Base-by-base conservation (phyloP, 1,140 invertebrate genomes). In the Armadillidium nasatum region DNA sequence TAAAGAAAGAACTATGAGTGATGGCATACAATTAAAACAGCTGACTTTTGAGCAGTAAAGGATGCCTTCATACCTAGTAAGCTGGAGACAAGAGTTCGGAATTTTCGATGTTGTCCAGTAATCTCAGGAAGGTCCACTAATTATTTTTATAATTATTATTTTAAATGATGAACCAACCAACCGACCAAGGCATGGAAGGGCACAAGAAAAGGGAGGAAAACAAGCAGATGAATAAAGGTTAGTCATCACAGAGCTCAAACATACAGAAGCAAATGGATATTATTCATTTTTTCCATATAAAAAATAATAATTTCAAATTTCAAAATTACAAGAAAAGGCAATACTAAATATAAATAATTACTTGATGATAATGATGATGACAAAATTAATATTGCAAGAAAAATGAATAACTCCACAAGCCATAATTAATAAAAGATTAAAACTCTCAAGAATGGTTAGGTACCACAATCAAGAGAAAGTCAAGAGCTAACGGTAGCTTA, bases 51-150 rank as follows among this genome's bases (percentile, higher is more conserved):
- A 13, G 74, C 46, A 11, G 74, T 71, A n/a, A n/a, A n/a, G n/a
- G 23, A 68, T 78, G 44, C 67, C 74, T 73, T 79, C 81, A 91
- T 95, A 95, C 94, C 94, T 94, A 97, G 95, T 85, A 94, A 96
- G 89, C 93, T 96, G 89, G 93, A 93, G 88, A 96, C 94, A 89
- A 97, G 90, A 86, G 94, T 96, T 89, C 94, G 91, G 92, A 97
- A 97, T 90, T 96, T 96, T 89, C 94, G 93, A 89, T 96, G 94
- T 87, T 94, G 94, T 86, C 94, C 94, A 89, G 95, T 96, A 88
- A 96, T 94, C 90, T 95, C 78, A 60, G 81, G 79, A 72, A 80
- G 79, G 72, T 80, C 79, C 79, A 80, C 79, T 80, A 80, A n/a
- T n/a, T n/a, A n/a, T n/a, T n/a, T n/a, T n/a, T n/a, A n/a, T n/a